Base-by-base conservation (phyloP, 2,797 vertebrate genomes). In the Spheniscus humboldti region DNA sequence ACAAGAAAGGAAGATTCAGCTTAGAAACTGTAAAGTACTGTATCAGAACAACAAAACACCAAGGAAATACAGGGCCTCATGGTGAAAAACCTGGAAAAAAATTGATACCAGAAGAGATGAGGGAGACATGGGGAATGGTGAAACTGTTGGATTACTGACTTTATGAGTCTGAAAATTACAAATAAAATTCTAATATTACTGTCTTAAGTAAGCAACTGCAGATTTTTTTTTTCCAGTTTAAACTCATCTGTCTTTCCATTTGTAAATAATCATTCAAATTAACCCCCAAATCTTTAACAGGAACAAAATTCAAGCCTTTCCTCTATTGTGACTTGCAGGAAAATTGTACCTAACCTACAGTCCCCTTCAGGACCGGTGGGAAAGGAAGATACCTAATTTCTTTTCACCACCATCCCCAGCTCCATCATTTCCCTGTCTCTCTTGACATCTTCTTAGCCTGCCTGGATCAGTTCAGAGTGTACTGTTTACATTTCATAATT, bases 61-160 rank as follows among this genome's bases (percentile, higher is more conserved):
- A 57, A 60, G 18, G 25, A 81, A 86, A 79, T 62, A 41, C 5
- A 68, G 17, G 6, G 14, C 13, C 9, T 69, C 3, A 4, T 14
- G 23, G 11, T 62, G 30, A 85, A 89, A 87, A 94, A 55, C 0
- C 8, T 18, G 7, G 20, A 39, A 5, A 52, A 91, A 59, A 73
- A 16, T 0, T 8, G 0, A 23, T 45, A 17, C 7, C 15, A 31
- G 23, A 77, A 80, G 6, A 33, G 4, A 24, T 0, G 2, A 14
- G 2, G 2, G 13, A 10, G 8, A 69, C 17, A 3, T 5, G 30
- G 6, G 11, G 4, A 74, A 72, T 20, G 3, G 10, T 68, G 41
- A 31, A 80, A 47, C 3, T 31, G 12, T 41, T 48, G 33, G 25
- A 39, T 39, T 67, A 48, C 6, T 62, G 35, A 55, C 7, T 53